Evolutionary conservation across 2,888 invertebrate genomes (phyloP).

Genomic region (Litoditis marina): DNA sequence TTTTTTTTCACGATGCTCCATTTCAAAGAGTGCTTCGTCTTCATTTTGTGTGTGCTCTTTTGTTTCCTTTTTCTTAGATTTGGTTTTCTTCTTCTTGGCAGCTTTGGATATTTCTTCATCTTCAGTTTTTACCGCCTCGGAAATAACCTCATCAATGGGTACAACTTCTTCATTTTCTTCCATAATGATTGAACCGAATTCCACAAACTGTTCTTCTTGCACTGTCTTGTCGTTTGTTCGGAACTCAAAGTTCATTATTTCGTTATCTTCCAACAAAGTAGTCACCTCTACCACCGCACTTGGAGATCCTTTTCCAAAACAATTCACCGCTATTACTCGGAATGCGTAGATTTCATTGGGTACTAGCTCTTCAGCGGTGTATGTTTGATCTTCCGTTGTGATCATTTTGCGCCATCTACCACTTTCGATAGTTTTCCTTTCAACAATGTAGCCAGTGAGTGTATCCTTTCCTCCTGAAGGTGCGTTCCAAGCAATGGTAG

Average conservation of each 20-base stretch:
- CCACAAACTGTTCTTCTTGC: constrained; percentile 3
- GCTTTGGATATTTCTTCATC: not conserved
- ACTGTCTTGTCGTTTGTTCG: constrained; percentile 11
- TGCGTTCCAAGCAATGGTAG: constrained; percentile 28
- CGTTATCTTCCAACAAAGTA: constrained; percentile 26
- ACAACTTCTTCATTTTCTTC: constrained; percentile 4
- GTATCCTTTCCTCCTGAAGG: constrained; percentile 35
- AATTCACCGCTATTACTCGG: constrained; percentile 37
- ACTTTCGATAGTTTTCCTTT: constrained; percentile 41
- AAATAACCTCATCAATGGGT: not conserved
- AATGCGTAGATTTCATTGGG: constrained; percentile 46
- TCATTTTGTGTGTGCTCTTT: constrained; percentile 4
- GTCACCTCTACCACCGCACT: constrained; percentile 33
- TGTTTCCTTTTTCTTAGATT: not conserved
- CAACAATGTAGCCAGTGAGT: constrained; percentile 28
- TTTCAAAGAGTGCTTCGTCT: too few relatives aligned
- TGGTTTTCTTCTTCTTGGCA: not conserved
- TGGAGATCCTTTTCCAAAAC: constrained; percentile 30
- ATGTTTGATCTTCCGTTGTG: constrained; percentile 21
- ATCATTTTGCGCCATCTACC: constrained; percentile 38
- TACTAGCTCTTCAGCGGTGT: constrained; percentile 34
- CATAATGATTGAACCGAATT: constrained; percentile 1
- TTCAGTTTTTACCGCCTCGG: not conserved
- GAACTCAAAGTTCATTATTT: constrained; percentile 5
- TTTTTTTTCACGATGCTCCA: too few relatives aligned